Conservation (phyloP, 2,888 invertebrate genomes). For the Pseudococcus longispinus region DNA sequence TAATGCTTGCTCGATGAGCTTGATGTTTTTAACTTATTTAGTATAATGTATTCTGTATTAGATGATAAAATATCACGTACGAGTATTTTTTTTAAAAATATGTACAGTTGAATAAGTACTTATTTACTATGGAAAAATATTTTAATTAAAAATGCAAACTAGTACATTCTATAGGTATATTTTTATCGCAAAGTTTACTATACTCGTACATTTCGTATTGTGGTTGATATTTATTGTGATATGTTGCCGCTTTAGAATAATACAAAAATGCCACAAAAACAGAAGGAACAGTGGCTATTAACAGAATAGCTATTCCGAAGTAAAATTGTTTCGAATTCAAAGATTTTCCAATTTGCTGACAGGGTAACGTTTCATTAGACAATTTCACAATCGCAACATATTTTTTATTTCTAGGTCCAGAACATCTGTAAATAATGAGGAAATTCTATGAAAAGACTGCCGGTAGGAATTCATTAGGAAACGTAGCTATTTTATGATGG, state of each 20-base stretch:
- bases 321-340: slow-evolving; percentile 2
- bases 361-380: background rate
- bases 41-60: background rate
- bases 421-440: slow-evolving; percentile 35
- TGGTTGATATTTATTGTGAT: background rate
- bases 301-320: background rate
- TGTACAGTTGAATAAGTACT: background rate
- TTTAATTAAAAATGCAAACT: background rate
- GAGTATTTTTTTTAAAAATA: background rate
- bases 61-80: background rate
- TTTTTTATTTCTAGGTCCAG: background rate
- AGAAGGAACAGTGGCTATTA: background rate
- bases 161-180: background rate
- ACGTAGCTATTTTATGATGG: no score
- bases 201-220: slow-evolving; percentile 16
- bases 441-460: background rate
- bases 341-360: background rate
- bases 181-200: background rate
- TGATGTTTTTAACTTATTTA: background rate
- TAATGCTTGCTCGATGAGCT: background rate
- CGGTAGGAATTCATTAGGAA: background rate
- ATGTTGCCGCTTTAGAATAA: background rate
- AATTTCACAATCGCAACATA: background rate
- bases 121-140: background rate
- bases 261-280: background rate